A percentile compares a stretch with the other conserved stretches of the same genome.
Conservation (phyloP, 2,113 vertebrate species). For the Mus pahari region DNA sequence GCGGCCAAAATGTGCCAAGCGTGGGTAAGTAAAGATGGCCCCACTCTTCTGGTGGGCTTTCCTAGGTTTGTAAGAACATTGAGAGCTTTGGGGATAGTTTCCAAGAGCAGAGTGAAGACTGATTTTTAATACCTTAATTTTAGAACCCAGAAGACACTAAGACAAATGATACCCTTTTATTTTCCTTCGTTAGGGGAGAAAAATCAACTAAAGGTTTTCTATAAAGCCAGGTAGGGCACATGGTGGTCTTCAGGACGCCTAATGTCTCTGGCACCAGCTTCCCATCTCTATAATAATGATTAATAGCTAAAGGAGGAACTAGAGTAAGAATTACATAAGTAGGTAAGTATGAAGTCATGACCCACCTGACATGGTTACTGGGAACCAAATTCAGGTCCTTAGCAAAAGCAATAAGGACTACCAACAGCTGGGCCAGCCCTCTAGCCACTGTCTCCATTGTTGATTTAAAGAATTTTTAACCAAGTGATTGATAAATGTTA, state of each 20-base stretch:
- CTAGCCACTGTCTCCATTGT: fast-evolving
- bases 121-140: slow-evolving; percentile 34
- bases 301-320: not conserved
- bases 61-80: not conserved
- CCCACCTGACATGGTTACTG: too few species aligned
- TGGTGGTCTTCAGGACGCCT: not conserved
- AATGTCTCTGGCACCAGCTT: not conserved
- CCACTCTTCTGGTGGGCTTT: not conserved
- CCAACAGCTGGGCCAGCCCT: fast-evolving
- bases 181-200: not conserved
- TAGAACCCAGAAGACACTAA: not conserved
- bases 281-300: not conserved
- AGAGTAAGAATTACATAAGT: not conserved
- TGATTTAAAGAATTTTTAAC: not conserved
- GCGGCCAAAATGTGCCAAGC: not conserved
- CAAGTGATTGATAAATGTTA: not conserved
- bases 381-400: not conserved
- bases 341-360: not conserved
- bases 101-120: not conserved
- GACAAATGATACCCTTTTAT: not conserved
- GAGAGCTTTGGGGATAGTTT: not conserved
- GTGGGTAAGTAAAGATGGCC: not conserved
- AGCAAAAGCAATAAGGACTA: not conserved
- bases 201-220: not conserved
- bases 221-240: not conserved